These are phyloP conservation scores for Lasiommata megera DNA, from an alignment of 2,888 invertebrate genomes.

Conservation along the genomic window DNA sequence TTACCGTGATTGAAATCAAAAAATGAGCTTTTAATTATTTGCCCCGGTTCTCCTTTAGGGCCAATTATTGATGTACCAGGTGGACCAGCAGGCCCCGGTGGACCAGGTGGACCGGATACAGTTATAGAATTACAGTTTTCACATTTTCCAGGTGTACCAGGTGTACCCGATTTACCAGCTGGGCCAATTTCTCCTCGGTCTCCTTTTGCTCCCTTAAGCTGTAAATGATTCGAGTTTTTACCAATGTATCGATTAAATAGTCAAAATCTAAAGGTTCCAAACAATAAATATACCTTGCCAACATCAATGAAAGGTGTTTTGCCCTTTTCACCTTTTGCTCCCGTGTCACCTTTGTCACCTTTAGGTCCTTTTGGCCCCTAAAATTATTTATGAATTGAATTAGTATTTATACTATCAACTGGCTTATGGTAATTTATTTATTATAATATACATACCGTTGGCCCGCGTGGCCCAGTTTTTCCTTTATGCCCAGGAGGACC, in stretches of 20 bases:
- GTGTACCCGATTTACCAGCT: constrained; percentile 44
- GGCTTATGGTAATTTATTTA: too few species aligned
- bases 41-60: constrained; percentile 59
- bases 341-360: constrained; percentile 51
- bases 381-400: background rate
- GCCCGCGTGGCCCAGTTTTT: constrained; percentile 44
- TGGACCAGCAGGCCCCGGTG: constrained; percentile 44
- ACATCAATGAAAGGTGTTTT: constrained; percentile 42
- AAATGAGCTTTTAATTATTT: constrained; percentile 30
- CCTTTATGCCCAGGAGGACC: constrained; percentile 65
- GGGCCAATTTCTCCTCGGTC: constrained; percentile 49
- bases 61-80: constrained; percentile 56
- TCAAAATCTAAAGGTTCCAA: background rate
- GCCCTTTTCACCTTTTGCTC: constrained; percentile 60
- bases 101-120: constrained; percentile 11
- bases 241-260: background rate
- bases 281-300: constrained; percentile 44
- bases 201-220: constrained; percentile 64
- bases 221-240: constrained; percentile 4
- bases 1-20: constrained; percentile 11
- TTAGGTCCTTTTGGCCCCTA: constrained; percentile 71
- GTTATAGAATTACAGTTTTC: constrained; percentile 7
- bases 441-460: constrained; percentile 42
- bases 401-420: too few species aligned
- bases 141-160: constrained; percentile 41